A percentile compares a stretch with the other conserved stretches of the same genome.
Evolutionary conservation across 2,888 invertebrate genomes (phyloP).

Genomic region (Phaonia tiefii): DNA sequence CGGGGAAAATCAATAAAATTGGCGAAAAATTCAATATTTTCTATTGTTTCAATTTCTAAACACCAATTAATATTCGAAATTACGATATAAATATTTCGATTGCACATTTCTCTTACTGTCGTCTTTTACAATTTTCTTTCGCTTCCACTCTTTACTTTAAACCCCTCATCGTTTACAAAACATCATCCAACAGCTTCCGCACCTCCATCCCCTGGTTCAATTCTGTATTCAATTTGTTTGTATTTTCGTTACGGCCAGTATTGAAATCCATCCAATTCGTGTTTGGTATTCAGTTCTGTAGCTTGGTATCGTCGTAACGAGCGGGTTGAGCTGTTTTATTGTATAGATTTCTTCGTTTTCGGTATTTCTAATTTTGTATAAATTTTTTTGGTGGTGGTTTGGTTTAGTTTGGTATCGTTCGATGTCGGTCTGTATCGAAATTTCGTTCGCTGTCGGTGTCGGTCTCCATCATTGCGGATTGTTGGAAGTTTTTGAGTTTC

Average conservation of each 20-base stretch:
- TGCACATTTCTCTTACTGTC: neutral
- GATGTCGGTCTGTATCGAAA: neutral
- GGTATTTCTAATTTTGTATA: conserved; percentile 39
- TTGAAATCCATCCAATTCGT: conserved; percentile 62
- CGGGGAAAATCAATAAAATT: too few relatives aligned
- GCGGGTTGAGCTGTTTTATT: conserved; percentile 45
- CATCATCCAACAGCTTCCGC: too few relatives aligned
- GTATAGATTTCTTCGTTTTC: conserved; percentile 53
- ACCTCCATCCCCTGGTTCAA: neutral
- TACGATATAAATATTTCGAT: neutral
- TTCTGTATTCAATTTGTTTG: conserved; percentile 13
- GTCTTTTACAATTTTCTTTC: neutral
- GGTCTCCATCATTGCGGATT: conserved; percentile 36
- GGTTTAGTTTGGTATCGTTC: conserved; percentile 20
- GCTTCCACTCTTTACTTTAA: neutral
- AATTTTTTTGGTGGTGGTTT: conserved; percentile 63
- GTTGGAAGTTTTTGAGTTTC: conserved; percentile 64
- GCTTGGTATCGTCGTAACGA: too few relatives aligned
- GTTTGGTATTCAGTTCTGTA: conserved; percentile 66
- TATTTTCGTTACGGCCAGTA: conserved; percentile 61
- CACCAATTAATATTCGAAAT: neutral
- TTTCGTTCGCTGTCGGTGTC: conserved; percentile 16
- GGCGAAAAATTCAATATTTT: neutral
- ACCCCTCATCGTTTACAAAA: too few relatives aligned
- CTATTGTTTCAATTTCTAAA: neutral